Evolutionary conservation across 1,140 invertebrate genomes (phyloP).

Genomic region (Sogatella furcifera): DNA sequence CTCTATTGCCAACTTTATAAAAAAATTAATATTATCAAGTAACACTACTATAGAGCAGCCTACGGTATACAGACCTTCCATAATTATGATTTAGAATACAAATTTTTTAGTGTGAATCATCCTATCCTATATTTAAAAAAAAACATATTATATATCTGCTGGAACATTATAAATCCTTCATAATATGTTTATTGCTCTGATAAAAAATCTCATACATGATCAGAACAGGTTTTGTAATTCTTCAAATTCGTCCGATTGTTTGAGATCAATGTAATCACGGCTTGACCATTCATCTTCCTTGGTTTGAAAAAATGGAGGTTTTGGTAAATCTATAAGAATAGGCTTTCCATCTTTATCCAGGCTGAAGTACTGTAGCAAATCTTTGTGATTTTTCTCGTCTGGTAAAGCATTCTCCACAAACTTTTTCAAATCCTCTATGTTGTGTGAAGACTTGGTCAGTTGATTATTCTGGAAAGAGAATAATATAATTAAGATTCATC

Average conservation of each 20-base stretch:
- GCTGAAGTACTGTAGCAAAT: constrained; percentile 45
- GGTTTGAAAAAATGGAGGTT: constrained; percentile 23
- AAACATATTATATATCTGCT: too few species aligned
- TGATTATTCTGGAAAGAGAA: constrained; percentile 39
- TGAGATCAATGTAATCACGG: constrained; percentile 42
- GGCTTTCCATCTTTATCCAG: constrained; percentile 45
- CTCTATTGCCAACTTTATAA: too few species aligned
- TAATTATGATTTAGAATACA: too few species aligned
- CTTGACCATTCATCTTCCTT: constrained; percentile 42
- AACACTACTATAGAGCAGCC: too few species aligned
- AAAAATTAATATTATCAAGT: too few species aligned
- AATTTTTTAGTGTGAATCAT: too few species aligned
- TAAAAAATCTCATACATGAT: too few species aligned
- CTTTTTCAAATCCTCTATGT: constrained; percentile 40
- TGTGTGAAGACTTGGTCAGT: constrained; percentile 33
- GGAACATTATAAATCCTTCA: too few species aligned
- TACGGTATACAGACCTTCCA: too few species aligned
- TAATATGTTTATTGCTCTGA: too few species aligned
- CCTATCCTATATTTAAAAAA: too few species aligned
- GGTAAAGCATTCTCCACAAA: constrained; percentile 44
- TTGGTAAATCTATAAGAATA: constrained; percentile 27
- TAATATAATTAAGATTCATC: background rate
- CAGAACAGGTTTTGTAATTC: too few species aligned
- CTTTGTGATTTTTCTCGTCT: constrained; percentile 30
- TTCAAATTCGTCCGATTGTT: constrained; percentile 13